These are phyloP conservation scores for Erpetoichthys calabaricus DNA, from an alignment of 2,797 vertebrate species.

Conservation along the genomic window DNA sequence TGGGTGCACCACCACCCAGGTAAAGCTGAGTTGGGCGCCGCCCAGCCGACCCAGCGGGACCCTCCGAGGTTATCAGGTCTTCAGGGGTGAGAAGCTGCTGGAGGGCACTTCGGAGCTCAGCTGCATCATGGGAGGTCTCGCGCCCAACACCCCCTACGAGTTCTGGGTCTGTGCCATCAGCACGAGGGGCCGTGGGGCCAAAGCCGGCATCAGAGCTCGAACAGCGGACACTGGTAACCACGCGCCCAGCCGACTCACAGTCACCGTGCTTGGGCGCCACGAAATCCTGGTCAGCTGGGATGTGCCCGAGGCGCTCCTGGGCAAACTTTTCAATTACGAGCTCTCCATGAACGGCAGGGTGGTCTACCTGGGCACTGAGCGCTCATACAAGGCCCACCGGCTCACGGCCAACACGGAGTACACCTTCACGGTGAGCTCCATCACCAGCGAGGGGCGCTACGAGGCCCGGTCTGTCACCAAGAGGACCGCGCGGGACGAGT, in stretches of 20 bases:
- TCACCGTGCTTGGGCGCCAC: conserved; percentile 26
- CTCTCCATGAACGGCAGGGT: conserved; percentile 30
- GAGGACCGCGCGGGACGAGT: conserved; percentile 26
- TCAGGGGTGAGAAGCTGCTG: conserved; percentile 16
- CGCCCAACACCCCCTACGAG: conserved; percentile 20
- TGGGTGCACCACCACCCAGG: conserved; percentile 25
- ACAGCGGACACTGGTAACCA: conserved; percentile 25
- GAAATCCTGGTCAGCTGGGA: conserved; percentile 34
- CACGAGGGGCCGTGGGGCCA: conserved; percentile 16
- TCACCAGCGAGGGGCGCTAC: conserved; percentile 33
- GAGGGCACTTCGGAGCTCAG: conserved; percentile 22
- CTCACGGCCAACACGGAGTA: conserved; percentile 27
- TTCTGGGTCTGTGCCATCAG: conserved; percentile 27
- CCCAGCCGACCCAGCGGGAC: conserved; percentile 15
- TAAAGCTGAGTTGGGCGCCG: conserved; percentile 26
- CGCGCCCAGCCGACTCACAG: conserved; percentile 22
- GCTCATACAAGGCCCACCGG: conserved; percentile 19
- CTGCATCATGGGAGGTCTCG: conserved; percentile 23
- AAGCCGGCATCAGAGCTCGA: conserved; percentile 10
- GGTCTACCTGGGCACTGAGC: conserved; percentile 28
- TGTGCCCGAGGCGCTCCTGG: conserved; percentile 21
- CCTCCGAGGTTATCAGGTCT: conserved; percentile 23
- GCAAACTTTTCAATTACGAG: conserved; percentile 33
- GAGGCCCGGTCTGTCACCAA: conserved; percentile 30
- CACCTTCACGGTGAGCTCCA: conserved; percentile 29